Percentiles rank a stretch among this genome's conserved stretches.
phyloP scores from a whole-genome alignment of 2,888 invertebrate species.

The Mantis religiosa region DNA sequence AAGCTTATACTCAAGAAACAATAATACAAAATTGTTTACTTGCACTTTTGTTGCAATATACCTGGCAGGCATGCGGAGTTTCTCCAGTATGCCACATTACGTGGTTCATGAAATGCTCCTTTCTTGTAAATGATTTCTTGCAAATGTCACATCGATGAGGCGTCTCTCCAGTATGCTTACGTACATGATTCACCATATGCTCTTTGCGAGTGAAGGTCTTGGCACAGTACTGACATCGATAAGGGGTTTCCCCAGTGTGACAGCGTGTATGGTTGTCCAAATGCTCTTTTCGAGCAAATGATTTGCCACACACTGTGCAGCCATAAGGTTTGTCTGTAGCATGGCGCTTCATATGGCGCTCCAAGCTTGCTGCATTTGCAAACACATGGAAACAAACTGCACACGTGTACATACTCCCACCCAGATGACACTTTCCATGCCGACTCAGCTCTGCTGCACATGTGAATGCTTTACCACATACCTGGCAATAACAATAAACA shows the following conservation, averaged over 20 bases:
- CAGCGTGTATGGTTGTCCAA: conserved; percentile 79
- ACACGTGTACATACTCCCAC: conserved; percentile 71
- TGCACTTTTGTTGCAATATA: conserved; percentile 31
- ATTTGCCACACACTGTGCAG: conserved; percentile 80
- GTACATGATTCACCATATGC: conserved; percentile 73
- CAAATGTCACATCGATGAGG: conserved; percentile 74
- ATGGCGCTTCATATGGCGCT: conserved; percentile 75
- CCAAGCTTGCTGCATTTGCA: conserved; percentile 64
- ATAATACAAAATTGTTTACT: not conserved
- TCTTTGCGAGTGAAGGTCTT: conserved; percentile 74
- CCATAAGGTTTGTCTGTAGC: conserved; percentile 81
- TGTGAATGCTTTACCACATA: conserved; percentile 79
- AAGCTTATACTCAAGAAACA: not conserved
- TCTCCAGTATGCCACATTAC: conserved; percentile 71
- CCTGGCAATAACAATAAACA: conserved; percentile 48
- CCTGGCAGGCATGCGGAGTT: conserved; percentile 37
- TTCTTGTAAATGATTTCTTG: conserved; percentile 73
- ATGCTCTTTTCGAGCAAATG: conserved; percentile 82
- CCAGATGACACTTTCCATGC: conserved; percentile 81
- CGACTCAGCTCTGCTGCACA: conserved; percentile 74
- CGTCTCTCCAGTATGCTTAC: conserved; percentile 72
- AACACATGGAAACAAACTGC: conserved; percentile 70
- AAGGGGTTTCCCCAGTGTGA: conserved; percentile 80
- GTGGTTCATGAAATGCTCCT: conserved; percentile 75
- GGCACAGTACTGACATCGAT: conserved; percentile 70